phyloP scores from a whole-genome alignment of 2,113 vertebrate genomes.

The Illadopsis cleaveri region DNA sequence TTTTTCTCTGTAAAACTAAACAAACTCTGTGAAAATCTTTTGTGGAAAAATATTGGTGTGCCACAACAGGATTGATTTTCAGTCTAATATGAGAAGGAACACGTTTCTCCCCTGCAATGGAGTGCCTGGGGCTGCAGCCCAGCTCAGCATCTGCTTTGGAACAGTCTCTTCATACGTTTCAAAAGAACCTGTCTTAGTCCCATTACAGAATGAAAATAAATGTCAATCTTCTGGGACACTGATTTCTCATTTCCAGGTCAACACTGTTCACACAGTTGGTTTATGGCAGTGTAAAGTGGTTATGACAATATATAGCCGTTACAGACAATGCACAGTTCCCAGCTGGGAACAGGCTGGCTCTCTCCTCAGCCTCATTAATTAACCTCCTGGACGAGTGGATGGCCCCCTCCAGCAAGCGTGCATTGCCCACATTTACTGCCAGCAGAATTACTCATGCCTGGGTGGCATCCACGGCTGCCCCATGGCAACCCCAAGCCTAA shows the following conservation, averaged over 20 bases:
- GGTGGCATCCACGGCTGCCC: neutral
- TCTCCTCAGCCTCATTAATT: conserved; percentile 28
- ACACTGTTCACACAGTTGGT: conserved; percentile 10
- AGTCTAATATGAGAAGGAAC: neutral
- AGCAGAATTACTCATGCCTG: neutral
- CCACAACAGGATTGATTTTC: neutral
- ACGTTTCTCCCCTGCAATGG: neutral
- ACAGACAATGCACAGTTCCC: neutral
- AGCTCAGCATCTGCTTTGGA: neutral
- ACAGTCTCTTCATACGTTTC: neutral
- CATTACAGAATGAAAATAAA: conserved; percentile 35
- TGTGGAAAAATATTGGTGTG: neutral
- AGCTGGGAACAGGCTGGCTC: conserved; percentile 35
- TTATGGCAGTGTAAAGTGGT: conserved; percentile 5
- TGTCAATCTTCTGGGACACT: conserved; percentile 3
- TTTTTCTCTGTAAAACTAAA: neutral
- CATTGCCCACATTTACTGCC: neutral
- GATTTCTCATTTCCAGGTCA: conserved; percentile 50
- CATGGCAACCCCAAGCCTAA: neutral
- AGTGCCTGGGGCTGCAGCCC: neutral
- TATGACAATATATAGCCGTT: conserved; percentile 27
- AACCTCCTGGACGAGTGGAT: neutral
- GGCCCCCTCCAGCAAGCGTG: neutral
- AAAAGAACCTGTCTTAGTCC: neutral
- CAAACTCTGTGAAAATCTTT: neutral